Evolutionary conservation across 2,113 vertebrate genomes (phyloP).

Genomic region (Platanista minor): DNA sequence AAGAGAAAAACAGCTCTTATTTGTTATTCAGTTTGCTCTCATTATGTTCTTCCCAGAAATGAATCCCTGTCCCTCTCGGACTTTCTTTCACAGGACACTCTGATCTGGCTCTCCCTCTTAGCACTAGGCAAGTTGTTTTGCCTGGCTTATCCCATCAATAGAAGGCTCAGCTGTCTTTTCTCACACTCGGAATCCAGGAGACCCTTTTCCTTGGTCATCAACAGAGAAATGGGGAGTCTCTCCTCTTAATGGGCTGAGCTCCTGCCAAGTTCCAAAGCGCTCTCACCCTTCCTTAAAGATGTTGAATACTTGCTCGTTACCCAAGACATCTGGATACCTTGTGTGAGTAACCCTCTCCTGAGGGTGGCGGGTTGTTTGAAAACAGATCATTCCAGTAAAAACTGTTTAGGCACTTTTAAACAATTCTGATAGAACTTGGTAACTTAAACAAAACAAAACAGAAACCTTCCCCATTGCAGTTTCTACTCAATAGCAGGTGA

Average conservation of each 20-base stretch:
- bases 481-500: conserved; percentile 76
- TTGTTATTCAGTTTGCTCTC: conserved; percentile 1
- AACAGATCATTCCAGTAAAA: conserved; percentile 47
- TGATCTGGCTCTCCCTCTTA: neutral
- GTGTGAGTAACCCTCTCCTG: conserved; percentile 16
- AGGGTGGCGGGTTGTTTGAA: conserved; percentile 24
- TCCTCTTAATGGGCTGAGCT: conserved; percentile 20
- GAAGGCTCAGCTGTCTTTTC: conserved; percentile 52
- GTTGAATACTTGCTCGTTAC: conserved; percentile 26
- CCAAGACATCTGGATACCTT: conserved; percentile 56
- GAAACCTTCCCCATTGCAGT: conserved; percentile 50
- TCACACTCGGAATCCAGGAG: conserved; percentile 52
- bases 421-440: conserved; percentile 57
- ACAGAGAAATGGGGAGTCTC: conserved; percentile 23
- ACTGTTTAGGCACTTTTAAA: conserved; percentile 54
- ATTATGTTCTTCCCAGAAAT: conserved; percentile 54
- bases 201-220: conserved; percentile 52
- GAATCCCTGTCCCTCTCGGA: neutral
- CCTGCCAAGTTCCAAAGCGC: conserved; percentile 47
- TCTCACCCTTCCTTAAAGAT: conserved; percentile 32
- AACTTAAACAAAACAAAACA: conserved; percentile 40
- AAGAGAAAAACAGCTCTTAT: conserved; percentile 36
- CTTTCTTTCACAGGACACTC: conserved; percentile 48
- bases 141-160: conserved; percentile 38
- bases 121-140: conserved; percentile 49